Percentiles rank a stretch among this genome's conserved stretches.
Conservation (phyloP, 2,113 vertebrate genomes). For the Phalacrocorax pelagicus region DNA sequence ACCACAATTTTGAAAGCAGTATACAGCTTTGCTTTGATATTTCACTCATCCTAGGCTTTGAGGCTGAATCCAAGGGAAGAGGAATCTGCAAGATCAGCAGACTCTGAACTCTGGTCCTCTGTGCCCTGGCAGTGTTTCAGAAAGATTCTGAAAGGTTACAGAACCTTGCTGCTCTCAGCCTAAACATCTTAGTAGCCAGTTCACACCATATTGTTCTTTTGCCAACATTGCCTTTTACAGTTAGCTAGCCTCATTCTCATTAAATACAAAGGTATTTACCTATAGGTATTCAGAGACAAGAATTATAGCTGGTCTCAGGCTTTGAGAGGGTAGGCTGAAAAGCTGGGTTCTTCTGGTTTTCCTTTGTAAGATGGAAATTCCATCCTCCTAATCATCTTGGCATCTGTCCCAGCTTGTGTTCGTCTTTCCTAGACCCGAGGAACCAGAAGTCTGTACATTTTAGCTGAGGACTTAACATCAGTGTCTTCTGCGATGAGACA, state of each 20-base stretch:
- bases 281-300: background rate
- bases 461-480: background rate
- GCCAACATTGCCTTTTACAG: background rate
- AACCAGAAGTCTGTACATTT: background rate
- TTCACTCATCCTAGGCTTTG: background rate
- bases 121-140: background rate
- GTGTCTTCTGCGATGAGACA: background rate
- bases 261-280: background rate
- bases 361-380: background rate
- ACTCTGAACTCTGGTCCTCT: background rate
- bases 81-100: background rate
- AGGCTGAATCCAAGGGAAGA: background rate
- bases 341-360: background rate
- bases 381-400: background rate
- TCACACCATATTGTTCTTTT: background rate
- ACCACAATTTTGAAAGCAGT: background rate
- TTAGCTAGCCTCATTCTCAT: background rate
- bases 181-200: background rate
- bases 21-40: background rate
- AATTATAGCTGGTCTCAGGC: background rate
- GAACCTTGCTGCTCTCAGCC: background rate
- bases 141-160: background rate
- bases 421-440: background rate
- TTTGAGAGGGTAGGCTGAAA: background rate
- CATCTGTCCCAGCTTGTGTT: background rate